Base-by-base conservation (phyloP, 2,888 invertebrate genomes). In the Sphaerophoria taeniata region DNA sequence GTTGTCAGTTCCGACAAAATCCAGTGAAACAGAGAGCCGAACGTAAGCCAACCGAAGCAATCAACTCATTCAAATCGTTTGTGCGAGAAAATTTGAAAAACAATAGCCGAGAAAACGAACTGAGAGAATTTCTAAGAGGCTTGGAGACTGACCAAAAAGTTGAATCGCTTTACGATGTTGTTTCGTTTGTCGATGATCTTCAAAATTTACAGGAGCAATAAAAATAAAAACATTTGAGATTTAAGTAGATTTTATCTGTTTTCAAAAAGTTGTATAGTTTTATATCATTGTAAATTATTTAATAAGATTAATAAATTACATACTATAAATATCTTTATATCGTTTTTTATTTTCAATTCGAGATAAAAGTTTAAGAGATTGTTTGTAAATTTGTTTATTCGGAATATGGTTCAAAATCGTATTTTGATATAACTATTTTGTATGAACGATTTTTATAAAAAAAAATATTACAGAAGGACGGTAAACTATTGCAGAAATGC, bases 381-480 rank as follows among this genome's bases (percentile, higher is more conserved):
- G 1, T 0, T 39, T 39, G 4, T 43, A 24, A 24, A 24, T 24
- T 24, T 24, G 12, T 43, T 43, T 43, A 63, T 70, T 74, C 79
- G 55, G 51, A 74, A 79, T 65, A 55, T 43, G 2, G 12, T 65
- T 72, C 58, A 6, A 39, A 16, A 61, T 24, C n/a, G 39, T 43
- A 11, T 71, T 69, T 3, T 45, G 61, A 61, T 31, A 34, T 43
- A 51, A 56, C 14, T 39, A 43, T 58, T 4, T 47, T 56, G 67
- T 74, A 69, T 43, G 7, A 9, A 14, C 31, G 43, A 78, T 61
- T 36, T 56, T 43, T 36, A 24, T 24, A n/a, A n/a, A 79, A 80
- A 75, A 45, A 86, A 81, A 86, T 86, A 75, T 86, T 78, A 86
- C 86, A 86, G 82, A 86, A 86, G 86, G 86, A 86, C 86, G 86